Evolutionary conservation across 2,113 vertebrate genomes (phyloP).

Genomic region (Rhineura floridana): DNA sequence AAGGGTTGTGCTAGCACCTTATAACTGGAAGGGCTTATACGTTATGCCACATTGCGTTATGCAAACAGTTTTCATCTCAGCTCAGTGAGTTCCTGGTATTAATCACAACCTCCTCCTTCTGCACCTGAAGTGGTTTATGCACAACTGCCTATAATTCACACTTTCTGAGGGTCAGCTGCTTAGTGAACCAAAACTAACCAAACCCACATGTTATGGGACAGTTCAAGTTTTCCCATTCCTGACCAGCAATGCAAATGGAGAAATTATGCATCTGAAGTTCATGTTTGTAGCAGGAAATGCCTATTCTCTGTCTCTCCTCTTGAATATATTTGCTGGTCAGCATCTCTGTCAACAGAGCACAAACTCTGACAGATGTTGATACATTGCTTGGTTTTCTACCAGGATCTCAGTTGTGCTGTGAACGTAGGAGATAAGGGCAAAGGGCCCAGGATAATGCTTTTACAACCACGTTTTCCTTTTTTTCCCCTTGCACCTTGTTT

Average conservation of each 20-base stretch:
- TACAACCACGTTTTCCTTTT: background rate
- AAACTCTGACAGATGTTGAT: background rate
- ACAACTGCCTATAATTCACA: conserved; percentile 62
- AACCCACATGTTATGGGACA: conserved; percentile 28
- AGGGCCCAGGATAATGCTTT: background rate
- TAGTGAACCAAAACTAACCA: conserved; percentile 58
- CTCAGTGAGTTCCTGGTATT: conserved; percentile 63
- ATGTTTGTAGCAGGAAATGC: background rate
- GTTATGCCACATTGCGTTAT: conserved; percentile 67
- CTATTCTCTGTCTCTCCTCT: background rate
- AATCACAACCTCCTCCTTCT: conserved; percentile 63
- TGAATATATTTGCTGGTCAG: background rate
- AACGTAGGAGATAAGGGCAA: background rate
- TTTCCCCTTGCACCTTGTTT: background rate
- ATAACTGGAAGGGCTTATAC: conserved; percentile 61
- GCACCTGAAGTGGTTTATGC: conserved; percentile 67
- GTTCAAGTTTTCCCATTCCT: background rate
- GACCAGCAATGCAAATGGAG: background rate
- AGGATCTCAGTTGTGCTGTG: background rate
- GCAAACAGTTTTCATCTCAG: conserved; percentile 71
- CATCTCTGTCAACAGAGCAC: background rate
- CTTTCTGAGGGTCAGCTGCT: conserved; percentile 48
- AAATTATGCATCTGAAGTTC: background rate
- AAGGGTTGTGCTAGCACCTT: conserved; percentile 44
- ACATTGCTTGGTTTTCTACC: background rate